Conservation (phyloP, 2,797 vertebrate genomes). For the Margarornis squamiger region DNA sequence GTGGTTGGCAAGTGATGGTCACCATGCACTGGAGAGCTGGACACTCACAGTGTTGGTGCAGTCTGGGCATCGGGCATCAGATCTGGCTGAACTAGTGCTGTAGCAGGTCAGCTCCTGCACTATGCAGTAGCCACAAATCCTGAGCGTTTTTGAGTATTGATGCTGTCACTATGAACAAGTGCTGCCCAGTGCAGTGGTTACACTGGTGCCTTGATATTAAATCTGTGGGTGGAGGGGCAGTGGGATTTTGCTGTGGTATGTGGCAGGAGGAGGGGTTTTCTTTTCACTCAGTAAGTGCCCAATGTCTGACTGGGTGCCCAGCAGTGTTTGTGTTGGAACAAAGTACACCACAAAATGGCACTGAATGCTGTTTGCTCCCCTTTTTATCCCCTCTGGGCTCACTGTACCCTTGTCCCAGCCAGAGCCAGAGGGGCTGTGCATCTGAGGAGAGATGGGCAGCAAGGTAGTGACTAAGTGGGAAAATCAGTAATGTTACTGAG, state of each 20-base stretch:
- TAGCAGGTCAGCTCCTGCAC: background rate
- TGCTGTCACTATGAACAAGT: accelerated
- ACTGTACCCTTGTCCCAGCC: background rate
- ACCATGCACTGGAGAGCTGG: background rate
- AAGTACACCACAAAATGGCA: background rate
- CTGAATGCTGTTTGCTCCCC: background rate
- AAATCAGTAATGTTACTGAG: background rate
- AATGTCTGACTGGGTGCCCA: background rate
- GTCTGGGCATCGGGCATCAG: accelerated
- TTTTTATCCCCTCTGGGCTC: background rate
- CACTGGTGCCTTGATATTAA: background rate
- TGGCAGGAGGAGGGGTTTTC: background rate
- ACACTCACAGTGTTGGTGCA: accelerated
- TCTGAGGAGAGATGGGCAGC: background rate
- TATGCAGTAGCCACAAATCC: accelerated
- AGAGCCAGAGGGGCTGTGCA: background rate
- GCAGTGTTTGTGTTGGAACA: accelerated
- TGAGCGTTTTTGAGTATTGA: background rate
- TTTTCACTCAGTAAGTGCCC: background rate
- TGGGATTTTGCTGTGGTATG: background rate
- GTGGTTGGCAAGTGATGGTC: background rate
- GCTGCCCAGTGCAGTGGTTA: background rate
- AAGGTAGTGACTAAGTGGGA: background rate
- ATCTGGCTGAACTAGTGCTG: background rate
- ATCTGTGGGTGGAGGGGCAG: background rate